Evolutionary conservation across 2,888 invertebrate species (phyloP).

Genomic region (Sussaba pulchella): DNA sequence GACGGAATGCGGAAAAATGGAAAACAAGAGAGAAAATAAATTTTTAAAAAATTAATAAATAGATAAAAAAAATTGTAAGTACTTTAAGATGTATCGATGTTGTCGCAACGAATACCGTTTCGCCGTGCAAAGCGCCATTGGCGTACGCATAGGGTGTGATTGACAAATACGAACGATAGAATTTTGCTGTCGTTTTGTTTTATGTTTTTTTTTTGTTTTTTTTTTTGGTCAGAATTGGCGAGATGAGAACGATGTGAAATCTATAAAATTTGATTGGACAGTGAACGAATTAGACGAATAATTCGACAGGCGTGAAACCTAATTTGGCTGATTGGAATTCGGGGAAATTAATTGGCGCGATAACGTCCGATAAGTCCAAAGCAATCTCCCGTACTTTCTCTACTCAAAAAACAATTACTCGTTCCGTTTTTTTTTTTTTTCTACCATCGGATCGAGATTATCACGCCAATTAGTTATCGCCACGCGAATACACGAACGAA

Average conservation of each 20-base stretch:
- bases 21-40: no score
- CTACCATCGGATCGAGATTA: conserved; percentile 24
- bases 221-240: conserved; percentile 9
- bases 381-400: conserved; percentile 38
- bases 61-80: conserved; percentile 38
- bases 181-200: conserved; percentile 14
- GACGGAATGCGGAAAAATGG: no score
- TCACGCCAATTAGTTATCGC: conserved; percentile 30
- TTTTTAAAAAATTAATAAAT: background rate
- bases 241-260: conserved; percentile 16
- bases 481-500: conserved; percentile 5
- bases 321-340: conserved; percentile 19
- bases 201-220: background rate
- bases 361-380: conserved; percentile 15
- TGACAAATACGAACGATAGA: conserved; percentile 3
- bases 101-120: conserved; percentile 54
- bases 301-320: conserved; percentile 23
- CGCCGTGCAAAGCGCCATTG: conserved; percentile 28
- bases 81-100: conserved; percentile 44
- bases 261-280: background rate
- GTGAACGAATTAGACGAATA: background rate
- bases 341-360: conserved; percentile 33
- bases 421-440: conserved; percentile 51
- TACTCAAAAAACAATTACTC: conserved; percentile 35
- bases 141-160: conserved; percentile 30